Base-by-base conservation (phyloP, 1,140 invertebrate species). In the Drosophila repletoides region DNA sequence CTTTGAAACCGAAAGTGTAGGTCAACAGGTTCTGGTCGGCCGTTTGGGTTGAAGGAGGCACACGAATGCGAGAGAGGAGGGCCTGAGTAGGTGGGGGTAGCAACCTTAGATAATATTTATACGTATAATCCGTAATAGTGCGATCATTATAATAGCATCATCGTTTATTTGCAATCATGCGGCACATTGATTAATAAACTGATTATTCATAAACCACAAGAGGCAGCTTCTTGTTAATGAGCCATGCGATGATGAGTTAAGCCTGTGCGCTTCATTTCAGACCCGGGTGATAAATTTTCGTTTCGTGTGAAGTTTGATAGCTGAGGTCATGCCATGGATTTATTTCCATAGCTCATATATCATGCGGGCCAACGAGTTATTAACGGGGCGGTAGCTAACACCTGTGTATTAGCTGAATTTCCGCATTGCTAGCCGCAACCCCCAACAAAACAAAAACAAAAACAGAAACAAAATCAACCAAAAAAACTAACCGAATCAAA, bases 221-320 rank as follows among this genome's bases (percentile, higher is more conserved):
- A 61, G 72, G 31, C 69, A 84, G 79, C 79, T 84, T 84, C 79
- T 84, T 84, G 79, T 84, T 84, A 84, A 84, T 84, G 79, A 84
- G 80, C 80, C 79, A 70, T 68, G 74, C 61, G 70, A 74, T 59
- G 73, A 70, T 83, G 70, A 77, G 64, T 83, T 77, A 79, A 72
- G 66, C 43, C 51, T 69, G n/a, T n/a, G 66, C 31, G 66, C 43
- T 53, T 55, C 49, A 41, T 17, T 63, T 63, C 43, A 28, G 19
- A 19, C 38, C 12, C 40, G 31, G 65, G 58, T 69, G 66, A 69
- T 69, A 69, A 69, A 69, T 69, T 64, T 63, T 45, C 45, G 65
- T 56, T 69, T 69, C 59, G 59, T 64, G 66, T 64, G 80, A 84
- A 84, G 80, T 84, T 86, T 79, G 75, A 86, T 86, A 76, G 76